Conservation (phyloP, 2,888 invertebrate genomes). For the Bembecia ichneumoniformis region DNA sequence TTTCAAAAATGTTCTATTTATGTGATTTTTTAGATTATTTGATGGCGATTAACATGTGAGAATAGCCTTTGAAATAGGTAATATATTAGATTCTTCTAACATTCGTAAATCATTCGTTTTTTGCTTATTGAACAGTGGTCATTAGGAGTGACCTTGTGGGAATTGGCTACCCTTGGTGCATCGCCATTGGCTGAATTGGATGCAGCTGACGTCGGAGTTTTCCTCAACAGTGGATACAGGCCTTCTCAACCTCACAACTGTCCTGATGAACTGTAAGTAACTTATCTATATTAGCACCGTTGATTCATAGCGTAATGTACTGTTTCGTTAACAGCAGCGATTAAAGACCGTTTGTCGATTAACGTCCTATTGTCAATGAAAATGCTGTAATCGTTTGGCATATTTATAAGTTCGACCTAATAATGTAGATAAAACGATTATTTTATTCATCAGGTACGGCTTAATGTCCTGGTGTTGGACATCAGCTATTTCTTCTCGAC, state of each 20-base stretch:
- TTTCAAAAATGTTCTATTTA: too few relatives aligned
- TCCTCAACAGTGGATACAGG: conserved; percentile 90
- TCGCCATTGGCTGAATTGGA: conserved; percentile 93
- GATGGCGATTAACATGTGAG: too few relatives aligned
- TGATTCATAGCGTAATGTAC: not conserved
- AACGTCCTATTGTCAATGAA: too few relatives aligned
- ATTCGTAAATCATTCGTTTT: too few relatives aligned
- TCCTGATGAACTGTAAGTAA: conserved; percentile 93
- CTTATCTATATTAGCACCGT: not conserved
- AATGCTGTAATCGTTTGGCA: too few relatives aligned
- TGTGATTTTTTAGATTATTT: too few relatives aligned
- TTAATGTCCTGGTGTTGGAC: conserved; percentile 85
- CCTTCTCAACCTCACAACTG: conserved; percentile 93
- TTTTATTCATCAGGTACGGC: conserved; percentile 68
- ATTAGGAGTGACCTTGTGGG: conserved; percentile 95
- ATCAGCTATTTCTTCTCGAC: conserved; percentile 74
- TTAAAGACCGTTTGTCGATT: too few relatives aligned
- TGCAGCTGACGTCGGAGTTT: conserved; percentile 91
- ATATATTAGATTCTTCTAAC: too few relatives aligned
- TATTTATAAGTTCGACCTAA: too few relatives aligned
- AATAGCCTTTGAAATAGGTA: too few relatives aligned
- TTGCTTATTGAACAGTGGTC: conserved; percentile 79
- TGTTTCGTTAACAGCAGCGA: too few relatives aligned
- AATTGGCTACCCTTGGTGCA: conserved; percentile 90
- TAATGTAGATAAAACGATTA: not conserved